Conservation (phyloP, 1,140 invertebrate species). For the Adelges cooleyi region DNA sequence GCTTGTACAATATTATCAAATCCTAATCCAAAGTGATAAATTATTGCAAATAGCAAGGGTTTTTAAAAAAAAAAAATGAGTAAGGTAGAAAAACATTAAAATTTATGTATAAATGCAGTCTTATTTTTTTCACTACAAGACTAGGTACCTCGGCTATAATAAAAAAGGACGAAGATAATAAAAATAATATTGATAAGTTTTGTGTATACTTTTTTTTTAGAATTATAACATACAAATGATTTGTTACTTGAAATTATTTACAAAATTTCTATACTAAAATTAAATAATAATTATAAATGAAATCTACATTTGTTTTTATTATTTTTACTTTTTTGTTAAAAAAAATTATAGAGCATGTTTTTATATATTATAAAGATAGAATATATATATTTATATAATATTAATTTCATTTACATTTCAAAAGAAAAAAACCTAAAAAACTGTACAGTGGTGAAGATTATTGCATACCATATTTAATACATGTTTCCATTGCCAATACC, state of each 20-base stretch:
- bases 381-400: conserved; percentile 16
- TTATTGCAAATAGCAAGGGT: too few species aligned
- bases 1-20: too few species aligned
- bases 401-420: conserved; percentile 24
- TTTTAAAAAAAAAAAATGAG: too few species aligned
- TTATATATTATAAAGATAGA: background rate
- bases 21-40: too few species aligned
- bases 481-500: conserved; percentile 32
- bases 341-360: conserved; percentile 8
- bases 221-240: conserved; percentile 3
- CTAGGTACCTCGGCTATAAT: conserved; percentile 1
- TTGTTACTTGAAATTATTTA: conserved; percentile 28
- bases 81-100: conserved; percentile 12
- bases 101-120: conserved; percentile 8
- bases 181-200: conserved; percentile 19
- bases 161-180: conserved; percentile 11
- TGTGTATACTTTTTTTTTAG: background rate
- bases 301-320: conserved; percentile 2
- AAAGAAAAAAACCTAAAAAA: conserved; percentile 20
- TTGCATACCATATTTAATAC: background rate
- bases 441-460: background rate
- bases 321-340: background rate
- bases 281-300: conserved; percentile 20
- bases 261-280: conserved; percentile 14
- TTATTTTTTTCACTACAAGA: conserved; percentile 11